A percentile compares a stretch with the other conserved stretches of the same genome.
These are phyloP conservation scores for Triops longicaudatus DNA, from an alignment of 1,140 invertebrate genomes.

Conservation along the genomic window DNA sequence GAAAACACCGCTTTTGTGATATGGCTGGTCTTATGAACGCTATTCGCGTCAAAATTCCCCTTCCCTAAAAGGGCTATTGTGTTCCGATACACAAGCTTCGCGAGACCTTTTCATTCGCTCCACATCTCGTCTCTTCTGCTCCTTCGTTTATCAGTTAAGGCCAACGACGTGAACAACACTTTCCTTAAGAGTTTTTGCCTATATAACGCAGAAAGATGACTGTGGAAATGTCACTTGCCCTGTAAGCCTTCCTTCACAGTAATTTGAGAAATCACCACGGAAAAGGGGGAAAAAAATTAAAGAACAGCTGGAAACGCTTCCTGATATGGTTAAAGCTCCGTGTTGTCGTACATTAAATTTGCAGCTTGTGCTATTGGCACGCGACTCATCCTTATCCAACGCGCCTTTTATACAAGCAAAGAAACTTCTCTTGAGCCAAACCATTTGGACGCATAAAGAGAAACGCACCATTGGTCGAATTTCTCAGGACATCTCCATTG, in stretches of 20 bases:
- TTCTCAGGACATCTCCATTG: too few species aligned
- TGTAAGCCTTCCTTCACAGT: not conserved
- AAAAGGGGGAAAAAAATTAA: not conserved
- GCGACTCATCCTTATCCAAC: too few species aligned
- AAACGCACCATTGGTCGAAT: too few species aligned
- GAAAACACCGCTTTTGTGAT: not conserved
- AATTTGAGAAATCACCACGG: not conserved
- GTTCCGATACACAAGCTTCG: not conserved
- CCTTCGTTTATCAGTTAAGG: constrained; percentile 12
- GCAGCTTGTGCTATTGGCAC: not conserved
- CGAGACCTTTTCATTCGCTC: not conserved
- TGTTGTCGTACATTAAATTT: not conserved
- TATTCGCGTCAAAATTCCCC: not conserved
- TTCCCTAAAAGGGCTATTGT: constrained; percentile 7
- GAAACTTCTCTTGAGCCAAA: too few species aligned
- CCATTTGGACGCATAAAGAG: too few species aligned
- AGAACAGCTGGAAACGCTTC: not conserved
- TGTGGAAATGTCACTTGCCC: not conserved
- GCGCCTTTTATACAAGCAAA: too few species aligned
- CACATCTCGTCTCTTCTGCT: constrained; percentile 11
- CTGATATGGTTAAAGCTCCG: not conserved
- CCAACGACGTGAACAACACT: constrained; percentile 6
- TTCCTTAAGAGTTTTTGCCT: not conserved
- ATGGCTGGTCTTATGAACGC: not conserved
- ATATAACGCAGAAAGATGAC: not conserved